A percentile compares a stretch with the other conserved stretches of the same genome.
Conservation (phyloP, 2,888 invertebrate species). For the Brachycybe producta region DNA sequence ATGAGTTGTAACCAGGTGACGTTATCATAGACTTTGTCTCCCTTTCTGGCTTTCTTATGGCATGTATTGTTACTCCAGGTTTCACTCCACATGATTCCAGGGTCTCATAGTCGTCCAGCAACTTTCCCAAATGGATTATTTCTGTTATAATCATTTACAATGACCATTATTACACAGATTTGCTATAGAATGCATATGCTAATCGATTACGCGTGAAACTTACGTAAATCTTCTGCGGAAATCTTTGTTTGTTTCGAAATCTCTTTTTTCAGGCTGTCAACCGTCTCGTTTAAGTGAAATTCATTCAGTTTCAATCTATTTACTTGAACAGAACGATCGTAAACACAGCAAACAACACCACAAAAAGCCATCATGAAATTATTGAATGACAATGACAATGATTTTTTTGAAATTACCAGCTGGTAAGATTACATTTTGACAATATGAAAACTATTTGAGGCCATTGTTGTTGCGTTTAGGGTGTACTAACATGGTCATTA, state of each 20-base stretch:
- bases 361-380: too few species aligned
- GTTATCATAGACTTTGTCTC: too few species aligned
- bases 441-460: too few species aligned
- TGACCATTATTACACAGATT: background rate
- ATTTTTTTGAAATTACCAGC: too few species aligned
- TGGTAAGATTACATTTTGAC: too few species aligned
- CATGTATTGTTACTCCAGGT: slow-evolving; percentile 44
- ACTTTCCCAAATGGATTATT: slow-evolving; percentile 55
- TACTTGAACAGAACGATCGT: background rate
- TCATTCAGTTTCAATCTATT: slow-evolving; percentile 1
- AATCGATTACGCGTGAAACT: background rate
- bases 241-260: background rate
- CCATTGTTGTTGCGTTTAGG: too few species aligned
- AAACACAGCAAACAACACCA: slow-evolving; percentile 3
- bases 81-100: slow-evolving; percentile 49
- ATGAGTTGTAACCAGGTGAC: too few species aligned
- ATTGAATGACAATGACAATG: too few species aligned
- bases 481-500: too few species aligned
- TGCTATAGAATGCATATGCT: background rate
- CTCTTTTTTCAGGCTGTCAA: background rate
- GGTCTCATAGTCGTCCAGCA: slow-evolving; percentile 49
- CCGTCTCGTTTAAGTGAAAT: slow-evolving; percentile 1
- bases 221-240: slow-evolving; percentile 2
- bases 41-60: slow-evolving; percentile 33
- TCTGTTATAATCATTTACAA: slow-evolving; percentile 38